These are phyloP conservation scores for Sciurus niger DNA, from an alignment of 2,113 vertebrate genomes.

Conservation along the genomic window DNA sequence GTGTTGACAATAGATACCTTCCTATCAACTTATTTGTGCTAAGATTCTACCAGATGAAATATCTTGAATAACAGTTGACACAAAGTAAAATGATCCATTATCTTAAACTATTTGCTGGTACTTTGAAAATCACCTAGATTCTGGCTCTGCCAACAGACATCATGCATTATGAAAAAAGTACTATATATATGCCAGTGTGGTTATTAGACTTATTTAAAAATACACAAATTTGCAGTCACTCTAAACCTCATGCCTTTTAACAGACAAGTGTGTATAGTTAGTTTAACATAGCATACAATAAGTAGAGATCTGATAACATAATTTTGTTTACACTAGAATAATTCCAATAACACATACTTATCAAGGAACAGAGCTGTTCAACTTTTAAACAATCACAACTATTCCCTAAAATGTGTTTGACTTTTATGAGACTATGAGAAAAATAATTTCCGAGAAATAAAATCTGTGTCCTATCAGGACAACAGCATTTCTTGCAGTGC, in stretches of 20 bases:
- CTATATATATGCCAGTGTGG: neutral
- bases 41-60: neutral
- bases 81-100: neutral
- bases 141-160: accelerated
- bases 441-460: neutral
- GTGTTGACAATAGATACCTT: neutral
- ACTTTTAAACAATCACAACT: neutral
- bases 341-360: neutral
- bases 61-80: neutral
- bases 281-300: neutral
- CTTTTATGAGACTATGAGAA: neutral
- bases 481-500: neutral
- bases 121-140: neutral
- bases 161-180: neutral
- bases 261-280: neutral
- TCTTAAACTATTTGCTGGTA: neutral
- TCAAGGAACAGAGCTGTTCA: neutral
- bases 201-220: constrained; percentile 1
- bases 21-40: neutral
- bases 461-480: neutral
- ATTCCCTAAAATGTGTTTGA: neutral
- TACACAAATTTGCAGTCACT: neutral
- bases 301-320: neutral
- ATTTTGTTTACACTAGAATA: neutral
- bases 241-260: neutral